phyloP scores from a whole-genome alignment of 2,113 vertebrate species.

The Mobula birostris region DNA sequence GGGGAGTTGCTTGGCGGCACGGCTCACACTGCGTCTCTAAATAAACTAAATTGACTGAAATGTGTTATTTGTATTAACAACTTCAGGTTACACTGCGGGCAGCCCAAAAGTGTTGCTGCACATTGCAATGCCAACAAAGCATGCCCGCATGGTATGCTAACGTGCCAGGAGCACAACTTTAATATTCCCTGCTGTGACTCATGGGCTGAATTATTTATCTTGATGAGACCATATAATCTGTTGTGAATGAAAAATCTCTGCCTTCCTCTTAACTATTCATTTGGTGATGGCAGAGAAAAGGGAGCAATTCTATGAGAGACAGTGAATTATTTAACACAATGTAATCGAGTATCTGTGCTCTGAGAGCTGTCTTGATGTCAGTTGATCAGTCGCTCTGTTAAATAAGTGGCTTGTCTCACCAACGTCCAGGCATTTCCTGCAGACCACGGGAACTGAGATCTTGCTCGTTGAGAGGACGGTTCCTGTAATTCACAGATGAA shows the following conservation, averaged over 20 bases:
- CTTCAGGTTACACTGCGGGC: too few relatives aligned
- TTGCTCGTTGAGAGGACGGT: too few relatives aligned
- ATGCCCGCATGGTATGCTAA: too few relatives aligned
- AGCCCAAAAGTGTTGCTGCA: too few relatives aligned
- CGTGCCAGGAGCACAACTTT: background rate
- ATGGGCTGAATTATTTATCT: background rate
- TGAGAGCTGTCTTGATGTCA: background rate
- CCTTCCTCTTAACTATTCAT: background rate
- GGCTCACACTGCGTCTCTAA: too few relatives aligned
- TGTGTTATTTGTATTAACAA: too few relatives aligned
- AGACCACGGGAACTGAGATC: background rate
- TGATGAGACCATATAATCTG: background rate
- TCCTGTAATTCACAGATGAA: conserved; percentile 44
- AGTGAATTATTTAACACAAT: conserved; percentile 28
- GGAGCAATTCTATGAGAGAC: background rate
- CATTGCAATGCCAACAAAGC: too few relatives aligned
- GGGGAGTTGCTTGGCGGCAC: too few relatives aligned
- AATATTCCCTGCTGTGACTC: background rate
- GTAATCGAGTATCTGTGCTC: background rate
- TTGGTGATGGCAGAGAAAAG: background rate
- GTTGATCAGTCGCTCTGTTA: background rate
- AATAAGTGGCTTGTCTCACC: background rate
- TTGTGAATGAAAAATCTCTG: conserved; percentile 34
- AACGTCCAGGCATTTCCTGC: background rate
- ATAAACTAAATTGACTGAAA: too few relatives aligned